Base-by-base conservation (phyloP, 1,140 invertebrate species). In the Palaemon carinicauda region DNA sequence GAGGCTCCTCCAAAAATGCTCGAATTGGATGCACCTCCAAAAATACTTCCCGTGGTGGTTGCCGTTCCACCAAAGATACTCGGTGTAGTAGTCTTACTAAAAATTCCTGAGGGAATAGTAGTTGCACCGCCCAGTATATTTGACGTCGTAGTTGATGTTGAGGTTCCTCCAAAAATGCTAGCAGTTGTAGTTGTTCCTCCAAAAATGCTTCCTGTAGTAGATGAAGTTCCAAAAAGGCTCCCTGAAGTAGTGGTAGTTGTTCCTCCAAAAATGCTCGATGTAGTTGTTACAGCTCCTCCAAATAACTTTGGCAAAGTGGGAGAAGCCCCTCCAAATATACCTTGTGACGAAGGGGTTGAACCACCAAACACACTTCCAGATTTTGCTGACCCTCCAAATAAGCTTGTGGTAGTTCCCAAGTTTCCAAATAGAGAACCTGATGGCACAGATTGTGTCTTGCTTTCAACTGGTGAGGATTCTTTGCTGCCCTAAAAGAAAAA, bases 1-100 rank as follows among this genome's bases (percentile, higher is more conserved):
- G 56, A 21, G 17, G 4, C 74, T 50, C n/a, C 29, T 27, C 80
- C 69, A 29, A 82, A 74, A 17, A 56, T 65, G 41, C 52, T 92
- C 89, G 78, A 94, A 90, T 21, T 91, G 79, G 79, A 92, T 89
- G 9, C 14, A 27, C 52, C 51, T 27, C 81, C 81, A 75, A 78
- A 75, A 21, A 69, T 60, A 21, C 17, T 27, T 15, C 33, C 50
- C 9, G 7, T 89, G 89, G 87, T 91, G 91, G 27, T 93, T 90
- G 51, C 90, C 90, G 73, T 93, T 92, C 19, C 94, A 89, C 75
- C 91, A 89, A 31, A 94, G 82, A 79, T 94, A 92, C 90, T 94
- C 93, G 54, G 10, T 41, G 41, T 79, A n/a, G 50, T 79, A 15
- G 50, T 17, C 4, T 17, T 53, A 10, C 21, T 21, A 80, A 60